Evolutionary conservation across 2,113 vertebrate species (phyloP).

Genomic region (Takifugu flavidus): DNA sequence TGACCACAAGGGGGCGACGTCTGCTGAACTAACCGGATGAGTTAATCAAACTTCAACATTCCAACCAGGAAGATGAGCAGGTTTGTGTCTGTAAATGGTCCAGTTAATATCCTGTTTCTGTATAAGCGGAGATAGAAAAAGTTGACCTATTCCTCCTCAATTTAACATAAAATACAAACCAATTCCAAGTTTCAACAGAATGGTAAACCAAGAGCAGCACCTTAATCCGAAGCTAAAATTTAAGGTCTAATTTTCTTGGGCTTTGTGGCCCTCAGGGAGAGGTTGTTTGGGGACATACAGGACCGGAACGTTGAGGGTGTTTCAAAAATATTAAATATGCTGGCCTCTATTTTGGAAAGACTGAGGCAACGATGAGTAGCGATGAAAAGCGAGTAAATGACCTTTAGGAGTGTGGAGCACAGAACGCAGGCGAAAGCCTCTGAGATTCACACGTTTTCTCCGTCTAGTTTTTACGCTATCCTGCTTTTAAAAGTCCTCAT

Average conservation of each 20-base stretch:
- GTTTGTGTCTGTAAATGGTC: too few species aligned
- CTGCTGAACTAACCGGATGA: too few species aligned
- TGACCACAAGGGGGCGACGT: too few species aligned
- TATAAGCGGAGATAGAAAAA: neutral
- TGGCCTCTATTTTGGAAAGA: slow-evolving; percentile 49
- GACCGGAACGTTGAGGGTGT: slow-evolving; percentile 11
- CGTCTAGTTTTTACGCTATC: neutral
- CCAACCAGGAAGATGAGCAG: too few species aligned
- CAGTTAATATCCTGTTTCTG: neutral
- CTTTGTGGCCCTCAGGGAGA: neutral
- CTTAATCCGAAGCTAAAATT: too few species aligned
- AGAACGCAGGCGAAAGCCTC: neutral
- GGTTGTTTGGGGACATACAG: slow-evolving; percentile 4
- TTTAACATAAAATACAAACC: neutral
- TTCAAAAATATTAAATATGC: slow-evolving; percentile 31
- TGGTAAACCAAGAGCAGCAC: too few species aligned
- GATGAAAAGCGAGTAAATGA: neutral
- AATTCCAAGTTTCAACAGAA: too few species aligned
- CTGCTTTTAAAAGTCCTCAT: neutral
- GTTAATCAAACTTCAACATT: too few species aligned
- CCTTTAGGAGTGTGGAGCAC: neutral
- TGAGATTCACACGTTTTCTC: neutral
- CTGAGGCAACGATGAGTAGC: neutral
- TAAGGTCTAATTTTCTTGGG: too few species aligned
- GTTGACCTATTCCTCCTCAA: too few species aligned